Evolutionary conservation across 2,797 vertebrate genomes (phyloP), one percentile per base, ranked within the genome.

Genomic region (Champsocephalus gunnari): DNA sequence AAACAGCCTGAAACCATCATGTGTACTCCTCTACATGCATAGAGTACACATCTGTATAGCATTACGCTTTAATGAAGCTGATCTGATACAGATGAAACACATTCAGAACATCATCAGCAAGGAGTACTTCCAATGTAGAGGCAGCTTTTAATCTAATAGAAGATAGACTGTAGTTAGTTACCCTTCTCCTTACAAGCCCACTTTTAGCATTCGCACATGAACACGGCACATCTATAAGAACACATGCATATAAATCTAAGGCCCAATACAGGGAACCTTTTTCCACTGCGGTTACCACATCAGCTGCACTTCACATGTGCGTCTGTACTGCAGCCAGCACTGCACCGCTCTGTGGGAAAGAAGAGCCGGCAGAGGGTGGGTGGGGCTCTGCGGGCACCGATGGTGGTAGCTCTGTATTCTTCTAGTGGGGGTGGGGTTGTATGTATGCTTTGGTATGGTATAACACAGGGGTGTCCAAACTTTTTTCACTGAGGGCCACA

Each of bases 231-330:
- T 41, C 68, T 86, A 69, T 73, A 65, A 6, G 21, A 63, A 59
- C 63, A 68, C 64, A 74, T 77, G 73, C 49, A 70, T 67, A 83
- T 80, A 86, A 83, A 88, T 83, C 64, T 72, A 49, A 51, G 28
- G 44, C 75, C 89, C 68, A 82, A 86, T 88, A 84, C 38, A 79
- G 74, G 67, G 81, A 80, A 76, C 44, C 28, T 68, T 73, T 38
- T 77, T 87, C 84, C 88, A 73, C 79, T 78, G 83, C 53, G 51
- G 78, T 59, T 66, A 89, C 89, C 88, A 89, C 86, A 89, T 84
- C 83, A 90, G 85, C 90, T 90, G 90, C 80, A 81, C 60, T 66
- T 86, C 75, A 88, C 77, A 88, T 89, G 81, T 85, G 82, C 64
- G 28, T 73, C 62, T 65, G 71, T 50, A 43, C 47, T 69, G 57